These are phyloP conservation scores for Pitta sordida DNA, from an alignment of 2,113 vertebrate species.

Conservation along the genomic window DNA sequence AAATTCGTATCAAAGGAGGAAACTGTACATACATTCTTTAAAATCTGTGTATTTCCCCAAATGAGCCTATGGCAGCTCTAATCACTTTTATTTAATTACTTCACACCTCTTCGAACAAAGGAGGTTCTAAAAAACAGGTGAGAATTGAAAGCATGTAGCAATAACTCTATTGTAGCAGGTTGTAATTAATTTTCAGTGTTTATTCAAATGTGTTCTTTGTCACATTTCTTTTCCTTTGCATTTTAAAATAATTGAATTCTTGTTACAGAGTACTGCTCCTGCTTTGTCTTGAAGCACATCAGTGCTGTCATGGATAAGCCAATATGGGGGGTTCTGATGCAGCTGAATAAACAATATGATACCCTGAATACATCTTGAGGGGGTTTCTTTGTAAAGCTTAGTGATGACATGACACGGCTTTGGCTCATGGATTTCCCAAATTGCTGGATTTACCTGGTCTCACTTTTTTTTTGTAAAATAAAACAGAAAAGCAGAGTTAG, in stretches of 20 bases:
- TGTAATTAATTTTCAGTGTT: not conserved
- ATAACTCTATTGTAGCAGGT: not conserved
- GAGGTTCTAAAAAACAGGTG: not conserved
- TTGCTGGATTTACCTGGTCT: not conserved
- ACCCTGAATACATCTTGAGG: not conserved
- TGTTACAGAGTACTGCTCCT: not conserved
- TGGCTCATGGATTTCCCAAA: not conserved
- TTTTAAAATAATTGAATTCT: not conserved
- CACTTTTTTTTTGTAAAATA: not conserved
- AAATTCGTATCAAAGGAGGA: not conserved
- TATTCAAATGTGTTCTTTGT: constrained; percentile 6
- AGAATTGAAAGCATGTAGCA: not conserved
- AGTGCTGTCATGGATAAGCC: not conserved
- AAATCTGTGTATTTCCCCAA: not conserved
- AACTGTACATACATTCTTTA: not conserved
- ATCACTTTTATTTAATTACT: constrained; percentile 1
- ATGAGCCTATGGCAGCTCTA: not conserved
- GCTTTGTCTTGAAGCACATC: not conserved
- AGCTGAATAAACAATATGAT: not conserved
- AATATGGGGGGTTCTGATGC: not conserved
- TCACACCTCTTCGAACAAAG: constrained; percentile 1
- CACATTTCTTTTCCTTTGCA: not conserved
- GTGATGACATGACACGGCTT: not conserved
- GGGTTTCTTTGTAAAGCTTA: not conserved
- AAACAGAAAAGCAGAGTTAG: not conserved